phyloP scores from a whole-genome alignment of 1,140 invertebrate genomes.

The Trichonephila inaurata region DNA sequence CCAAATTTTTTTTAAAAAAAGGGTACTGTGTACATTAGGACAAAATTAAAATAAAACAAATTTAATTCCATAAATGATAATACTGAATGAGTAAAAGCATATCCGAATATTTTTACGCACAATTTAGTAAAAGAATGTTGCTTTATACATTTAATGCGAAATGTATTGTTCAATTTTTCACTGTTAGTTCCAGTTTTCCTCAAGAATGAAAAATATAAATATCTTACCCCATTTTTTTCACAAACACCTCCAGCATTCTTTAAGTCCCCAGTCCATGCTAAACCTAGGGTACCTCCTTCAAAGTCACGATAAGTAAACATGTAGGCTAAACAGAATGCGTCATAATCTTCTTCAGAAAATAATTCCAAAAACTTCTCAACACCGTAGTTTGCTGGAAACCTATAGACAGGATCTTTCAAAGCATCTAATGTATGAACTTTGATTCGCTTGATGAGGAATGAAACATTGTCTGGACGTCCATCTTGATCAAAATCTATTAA shows the following conservation, averaged over 20 bases:
- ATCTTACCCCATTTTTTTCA: constrained; percentile 92
- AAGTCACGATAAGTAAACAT: constrained; percentile 99
- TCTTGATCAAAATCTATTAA: constrained; percentile 95
- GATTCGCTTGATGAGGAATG: constrained; percentile 97
- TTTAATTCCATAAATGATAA: too few relatives aligned
- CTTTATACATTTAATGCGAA: too few relatives aligned
- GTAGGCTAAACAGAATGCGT: constrained; percentile 98
- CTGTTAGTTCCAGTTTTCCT: too few relatives aligned
- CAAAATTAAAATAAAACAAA: too few relatives aligned
- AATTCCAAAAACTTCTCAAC: constrained; percentile 96
- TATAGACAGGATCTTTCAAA: constrained; percentile 90
- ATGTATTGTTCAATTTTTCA: too few relatives aligned
- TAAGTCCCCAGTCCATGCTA: constrained; percentile 98
- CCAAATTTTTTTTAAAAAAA: too few relatives aligned
- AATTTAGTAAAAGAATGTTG: too few relatives aligned
- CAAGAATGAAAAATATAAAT: too few relatives aligned
- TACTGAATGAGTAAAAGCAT: too few relatives aligned
- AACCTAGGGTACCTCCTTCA: constrained; percentile 97
- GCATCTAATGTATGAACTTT: constrained; percentile 91
- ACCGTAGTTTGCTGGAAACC: constrained; percentile 95
- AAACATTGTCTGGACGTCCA: constrained; percentile 94
- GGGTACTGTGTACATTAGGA: too few relatives aligned
- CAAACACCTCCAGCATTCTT: constrained; percentile 97
- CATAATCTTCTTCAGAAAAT: constrained; percentile 98
- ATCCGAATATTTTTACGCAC: too few relatives aligned